Percentiles rank a stretch among this genome's conserved stretches.
These are phyloP conservation scores for Trissolcus brochymenae DNA, from an alignment of 2,888 invertebrate species.

Conservation along the genomic window DNA sequence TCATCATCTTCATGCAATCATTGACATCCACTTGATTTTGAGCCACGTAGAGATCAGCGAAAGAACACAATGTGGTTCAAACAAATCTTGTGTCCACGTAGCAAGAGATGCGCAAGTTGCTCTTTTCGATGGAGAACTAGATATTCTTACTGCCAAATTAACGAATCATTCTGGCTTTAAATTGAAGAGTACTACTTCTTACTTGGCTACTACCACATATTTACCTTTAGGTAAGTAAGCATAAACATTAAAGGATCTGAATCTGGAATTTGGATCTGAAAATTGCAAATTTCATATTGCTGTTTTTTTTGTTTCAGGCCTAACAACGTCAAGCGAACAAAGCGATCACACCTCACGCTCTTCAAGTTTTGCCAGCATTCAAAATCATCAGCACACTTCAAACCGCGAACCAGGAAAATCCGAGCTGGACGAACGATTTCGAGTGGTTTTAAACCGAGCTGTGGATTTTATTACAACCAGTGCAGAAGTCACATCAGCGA, in stretches of 20 bases:
- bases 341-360: constrained; percentile 73
- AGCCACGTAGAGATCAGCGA: constrained; percentile 77
- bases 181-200: constrained; percentile 72
- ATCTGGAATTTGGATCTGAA: no score
- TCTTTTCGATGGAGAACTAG: constrained; percentile 79
- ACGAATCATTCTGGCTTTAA: constrained; percentile 71
- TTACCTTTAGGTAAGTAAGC: constrained; percentile 65
- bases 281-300: neutral
- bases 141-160: constrained; percentile 75
- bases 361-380: constrained; percentile 70
- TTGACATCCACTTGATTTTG: constrained; percentile 80
- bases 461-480: constrained; percentile 77
- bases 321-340: constrained; percentile 74
- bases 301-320: constrained; percentile 56
- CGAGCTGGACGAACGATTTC: constrained; percentile 79
- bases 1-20: constrained; percentile 77
- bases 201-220: constrained; percentile 71
- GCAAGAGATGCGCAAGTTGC: constrained; percentile 78
- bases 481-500: constrained; percentile 65
- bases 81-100: constrained; percentile 72
- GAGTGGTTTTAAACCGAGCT: constrained; percentile 77
- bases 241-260: neutral
- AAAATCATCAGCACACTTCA: constrained; percentile 59
- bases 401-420: constrained; percentile 69
- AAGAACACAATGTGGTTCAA: constrained; percentile 70